Base-by-base conservation (phyloP, 2,888 invertebrate species). In the Amiota minor region DNA sequence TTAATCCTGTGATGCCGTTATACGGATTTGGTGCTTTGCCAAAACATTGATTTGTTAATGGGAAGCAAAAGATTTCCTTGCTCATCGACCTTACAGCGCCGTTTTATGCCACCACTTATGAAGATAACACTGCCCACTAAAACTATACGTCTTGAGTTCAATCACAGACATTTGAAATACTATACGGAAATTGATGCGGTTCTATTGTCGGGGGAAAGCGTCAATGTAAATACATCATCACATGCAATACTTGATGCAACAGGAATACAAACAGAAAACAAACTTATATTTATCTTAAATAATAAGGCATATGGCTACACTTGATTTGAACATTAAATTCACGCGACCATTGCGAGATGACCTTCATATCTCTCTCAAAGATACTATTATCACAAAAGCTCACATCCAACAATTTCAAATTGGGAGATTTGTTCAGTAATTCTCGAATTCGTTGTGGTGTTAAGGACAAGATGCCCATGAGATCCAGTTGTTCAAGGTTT, bases 181-280 rank as follows among this genome's bases (percentile, higher is more conserved):
- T 97, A 97, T 87, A 95, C 96, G 14, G 95, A 96, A 86, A 90
- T 98, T 70, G 97, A 98, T 91, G 96, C 96, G 16, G 93, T 98
- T 1, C 89, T 95, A 76, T 90, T 97, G 50, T 93, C 93, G 79
- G 97, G 97, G 0, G 92, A 91, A 70, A 89, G 89, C 47, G 87
- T 87, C 8, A 87, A 86, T 72, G 76, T 85, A n/a, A n/a, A n/a
- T n/a, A n/a, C n/a, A n/a, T 71, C 78, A 78, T 56, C 82, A 77
- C 62, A 80, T 86, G 18, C 84, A 87, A 47, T 81, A 79, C 18
- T 72, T 89, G 55, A 72, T 89, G 70, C n/a, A n/a, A n/a, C 76
- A 80, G 45, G 79, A 85, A 64, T 84, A 75, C n/a, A n/a, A n/a
- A n/a, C n/a, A n/a, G n/a, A n/a, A n/a, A n/a, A n/a, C n/a, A n/a